Conservation (phyloP, 1,140 invertebrate genomes). For the Pseudomyrmex flavicornis region DNA sequence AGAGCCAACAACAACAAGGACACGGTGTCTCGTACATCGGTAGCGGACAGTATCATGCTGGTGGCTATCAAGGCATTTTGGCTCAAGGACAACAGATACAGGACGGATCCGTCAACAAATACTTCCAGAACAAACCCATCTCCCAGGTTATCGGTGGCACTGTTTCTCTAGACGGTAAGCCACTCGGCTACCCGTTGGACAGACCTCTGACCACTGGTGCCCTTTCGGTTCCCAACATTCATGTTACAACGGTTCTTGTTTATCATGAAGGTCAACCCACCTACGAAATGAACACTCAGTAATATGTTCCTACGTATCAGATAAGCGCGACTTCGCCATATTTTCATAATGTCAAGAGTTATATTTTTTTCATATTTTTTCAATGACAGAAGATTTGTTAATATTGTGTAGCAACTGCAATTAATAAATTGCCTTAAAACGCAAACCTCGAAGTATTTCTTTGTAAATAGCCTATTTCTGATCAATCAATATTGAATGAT, state of each 20-base stretch:
- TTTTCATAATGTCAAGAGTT: neutral
- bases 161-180: constrained; percentile 81
- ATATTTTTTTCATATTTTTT: constrained; percentile 28
- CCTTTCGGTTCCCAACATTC: constrained; percentile 82
- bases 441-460: constrained; percentile 31
- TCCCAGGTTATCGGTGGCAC: constrained; percentile 78
- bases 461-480: too few species aligned
- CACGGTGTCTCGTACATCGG: constrained; percentile 45
- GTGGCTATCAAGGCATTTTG: constrained; percentile 70
- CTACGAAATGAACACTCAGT: constrained; percentile 61
- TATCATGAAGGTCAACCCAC: constrained; percentile 79
- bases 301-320: constrained; percentile 49
- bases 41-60: constrained; percentile 74
- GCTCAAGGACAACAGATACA: constrained; percentile 63
- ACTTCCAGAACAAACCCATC: constrained; percentile 77
- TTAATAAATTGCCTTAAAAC: constrained; percentile 71
- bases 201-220: constrained; percentile 81
- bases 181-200: constrained; percentile 86
- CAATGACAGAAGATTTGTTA: constrained; percentile 50
- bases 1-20: constrained; percentile 50
- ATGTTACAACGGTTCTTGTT: constrained; percentile 82
- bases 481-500: too few species aligned
- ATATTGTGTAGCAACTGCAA: constrained; percentile 60
- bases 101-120: constrained; percentile 69
- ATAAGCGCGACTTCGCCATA: neutral